Evolutionary conservation across 2,113 vertebrate genomes (phyloP).

Genomic region (Bucco capensis): DNA sequence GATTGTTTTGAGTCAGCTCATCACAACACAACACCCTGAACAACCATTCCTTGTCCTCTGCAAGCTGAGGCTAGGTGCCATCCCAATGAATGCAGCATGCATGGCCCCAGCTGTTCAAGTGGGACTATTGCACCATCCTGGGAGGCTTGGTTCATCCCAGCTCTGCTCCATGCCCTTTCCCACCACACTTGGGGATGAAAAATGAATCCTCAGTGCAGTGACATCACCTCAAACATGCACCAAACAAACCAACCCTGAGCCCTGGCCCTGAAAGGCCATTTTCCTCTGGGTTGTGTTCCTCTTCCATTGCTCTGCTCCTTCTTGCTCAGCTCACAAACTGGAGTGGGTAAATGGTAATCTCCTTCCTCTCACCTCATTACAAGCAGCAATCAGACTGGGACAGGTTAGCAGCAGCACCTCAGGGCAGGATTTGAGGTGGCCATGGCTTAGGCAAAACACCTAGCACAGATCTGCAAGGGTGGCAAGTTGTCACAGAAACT

Average conservation of each 20-base stretch:
- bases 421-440: not conserved
- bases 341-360: not conserved
- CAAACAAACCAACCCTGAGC: too few relatives aligned
- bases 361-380: not conserved
- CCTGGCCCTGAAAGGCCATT: too few relatives aligned
- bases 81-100: constrained; percentile 16
- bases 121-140: not conserved
- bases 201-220: not conserved
- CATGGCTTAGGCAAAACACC: not conserved
- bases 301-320: not conserved
- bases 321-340: not conserved
- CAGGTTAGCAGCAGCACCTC: not conserved
- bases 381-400: not conserved
- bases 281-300: not conserved
- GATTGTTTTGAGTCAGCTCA: not conserved
- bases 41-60: not conserved
- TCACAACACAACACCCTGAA: not conserved
- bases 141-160: not conserved
- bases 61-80: not conserved
- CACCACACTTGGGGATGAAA: not conserved
- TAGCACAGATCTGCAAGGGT: not conserved
- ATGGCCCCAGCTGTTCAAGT: constrained; percentile 4
- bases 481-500: too few relatives aligned
- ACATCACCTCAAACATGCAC: not conserved
- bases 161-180: constrained; percentile 9